Evolutionary conservation across 2,797 vertebrate genomes (phyloP), one percentile per base, ranked within the genome.

Genomic region (Semaprochilodus insignis): DNA sequence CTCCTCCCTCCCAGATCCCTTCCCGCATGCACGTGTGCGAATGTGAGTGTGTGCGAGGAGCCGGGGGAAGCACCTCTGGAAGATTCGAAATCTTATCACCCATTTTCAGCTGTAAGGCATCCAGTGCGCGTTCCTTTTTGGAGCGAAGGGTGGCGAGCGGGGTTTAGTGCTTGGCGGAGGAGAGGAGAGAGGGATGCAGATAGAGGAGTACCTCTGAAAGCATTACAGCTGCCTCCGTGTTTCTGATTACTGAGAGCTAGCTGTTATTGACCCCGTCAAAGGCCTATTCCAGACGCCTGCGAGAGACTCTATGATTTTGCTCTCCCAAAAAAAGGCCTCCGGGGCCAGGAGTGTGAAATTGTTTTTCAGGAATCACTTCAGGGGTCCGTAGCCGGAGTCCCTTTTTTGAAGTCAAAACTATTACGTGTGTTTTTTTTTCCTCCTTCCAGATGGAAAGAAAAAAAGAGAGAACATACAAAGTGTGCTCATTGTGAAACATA

Each of bases 211-310:
- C 74, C 80, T 69, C 62, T 78, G 81, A 73, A 55, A 78, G 76
- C 74, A 77, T 75, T 80, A 67, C 74, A 78, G 74, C 78, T 69
- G 81, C 55, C 71, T 74, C 59, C 57, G 57, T 72, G 60, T 65
- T 83, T 81, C 77, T 84, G 80, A 88, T 86, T 84, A 86, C 77
- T 55, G 48, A 59, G 67, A 77, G 72, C 74, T 65, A 60, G 72
- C 65, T 25, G 57, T 75, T 73, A 84, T 54, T 69, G 71, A 63
- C 51, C 59, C 81, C 27, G 52, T 77, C 21, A 70, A 76, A 69
- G 73, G 27, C 82, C 57, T 74, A 27, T 73, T 60, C 80, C 65
- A 75, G 70, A 78, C 44, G 34, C 36, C 4, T 25, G 19, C 48
- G 51, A 27, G 69, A 63, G 23, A 21, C 59, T 76, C 55, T 72